Evolutionary conservation across 2,113 vertebrate species (phyloP).

Genomic region (Trogon melanurus): DNA sequence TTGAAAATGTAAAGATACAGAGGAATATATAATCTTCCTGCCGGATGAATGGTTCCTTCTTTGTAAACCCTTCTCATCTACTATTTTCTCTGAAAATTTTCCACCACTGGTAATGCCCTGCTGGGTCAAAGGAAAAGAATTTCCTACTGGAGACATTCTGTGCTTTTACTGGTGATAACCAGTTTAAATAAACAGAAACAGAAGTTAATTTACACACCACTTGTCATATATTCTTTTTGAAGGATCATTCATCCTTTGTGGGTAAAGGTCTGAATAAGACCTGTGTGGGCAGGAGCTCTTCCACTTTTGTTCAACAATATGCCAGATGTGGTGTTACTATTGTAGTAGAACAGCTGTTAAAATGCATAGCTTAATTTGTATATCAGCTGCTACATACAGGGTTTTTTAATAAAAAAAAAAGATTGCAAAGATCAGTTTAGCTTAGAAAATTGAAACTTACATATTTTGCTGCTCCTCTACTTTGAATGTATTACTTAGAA

Average conservation of each 20-base stretch:
- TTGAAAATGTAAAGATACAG: not conserved
- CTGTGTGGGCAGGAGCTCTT: not conserved
- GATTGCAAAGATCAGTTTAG: not conserved
- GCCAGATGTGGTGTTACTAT: not conserved
- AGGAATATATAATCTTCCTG: not conserved
- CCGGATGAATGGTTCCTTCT: not conserved
- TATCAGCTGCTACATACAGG: not conserved
- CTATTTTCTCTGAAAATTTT: not conserved
- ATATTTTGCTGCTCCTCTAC: not conserved
- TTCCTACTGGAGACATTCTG: not conserved
- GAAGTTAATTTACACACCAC: not conserved
- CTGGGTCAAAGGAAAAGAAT: not conserved
- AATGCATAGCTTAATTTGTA: conserved; percentile 4
- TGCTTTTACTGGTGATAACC: not conserved
- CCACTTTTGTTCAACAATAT: not conserved
- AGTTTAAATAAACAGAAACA: not conserved
- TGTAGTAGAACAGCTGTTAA: not conserved
- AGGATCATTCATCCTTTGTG: not conserved
- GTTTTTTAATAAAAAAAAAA: conserved; percentile 1
- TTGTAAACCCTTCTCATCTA: not conserved
- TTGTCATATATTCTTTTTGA: not conserved
- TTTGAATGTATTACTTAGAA: not conserved
- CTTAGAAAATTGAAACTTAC: not conserved
- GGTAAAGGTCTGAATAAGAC: not conserved
- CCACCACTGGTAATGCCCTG: not conserved